Percentiles rank a stretch among this genome's conserved stretches.
Evolutionary conservation across 2,888 invertebrate species (phyloP).

Genomic region (Pecten maximus): DNA sequence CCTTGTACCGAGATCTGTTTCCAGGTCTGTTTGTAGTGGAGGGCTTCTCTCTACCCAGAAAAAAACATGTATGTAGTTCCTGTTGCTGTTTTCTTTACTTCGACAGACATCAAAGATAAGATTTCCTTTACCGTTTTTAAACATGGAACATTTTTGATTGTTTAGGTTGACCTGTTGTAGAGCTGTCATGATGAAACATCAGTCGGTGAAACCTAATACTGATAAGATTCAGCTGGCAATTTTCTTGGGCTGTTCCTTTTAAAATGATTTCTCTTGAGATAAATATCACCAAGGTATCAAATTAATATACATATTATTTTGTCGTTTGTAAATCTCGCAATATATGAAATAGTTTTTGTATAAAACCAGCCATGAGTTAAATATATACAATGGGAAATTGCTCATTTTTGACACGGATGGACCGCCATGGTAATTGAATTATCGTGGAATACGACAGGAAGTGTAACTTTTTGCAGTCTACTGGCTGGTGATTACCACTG

Average conservation of each 20-base stretch:
- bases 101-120: no score
- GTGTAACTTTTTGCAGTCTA: not conserved
- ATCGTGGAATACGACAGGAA: not conserved
- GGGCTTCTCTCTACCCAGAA: not conserved
- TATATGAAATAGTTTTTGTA: not conserved
- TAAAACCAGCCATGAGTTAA: not conserved
- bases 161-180: not conserved
- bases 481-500: not conserved
- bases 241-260: not conserved
- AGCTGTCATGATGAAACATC: not conserved
- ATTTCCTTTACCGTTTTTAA: no score
- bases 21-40: not conserved
- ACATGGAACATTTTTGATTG: not conserved
- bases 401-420: not conserved
- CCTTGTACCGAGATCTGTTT: not conserved
- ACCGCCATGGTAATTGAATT: not conserved
- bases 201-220: not conserved
- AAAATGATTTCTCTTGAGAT: not conserved
- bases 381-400: not conserved
- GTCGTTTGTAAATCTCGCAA: not conserved
- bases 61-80: not conserved
- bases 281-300: not conserved
- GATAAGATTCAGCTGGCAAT: not conserved
- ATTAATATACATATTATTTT: not conserved
- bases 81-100: no score